Evolutionary conservation across 2,113 vertebrate genomes (phyloP).

Genomic region (Tinamus guttatus): DNA sequence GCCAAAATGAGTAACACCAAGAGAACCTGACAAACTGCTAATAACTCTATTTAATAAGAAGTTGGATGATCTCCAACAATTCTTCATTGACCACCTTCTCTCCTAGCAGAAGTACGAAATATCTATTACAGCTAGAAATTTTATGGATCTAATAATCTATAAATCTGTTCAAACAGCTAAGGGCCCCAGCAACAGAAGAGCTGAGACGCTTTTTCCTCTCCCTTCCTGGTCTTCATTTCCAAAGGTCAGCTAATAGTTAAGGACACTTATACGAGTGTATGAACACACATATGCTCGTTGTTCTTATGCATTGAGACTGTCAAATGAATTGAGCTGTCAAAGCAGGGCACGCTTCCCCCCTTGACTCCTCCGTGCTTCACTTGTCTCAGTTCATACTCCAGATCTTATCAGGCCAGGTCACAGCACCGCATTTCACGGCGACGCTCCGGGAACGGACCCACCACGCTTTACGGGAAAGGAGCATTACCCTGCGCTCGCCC

Average conservation of each 20-base stretch:
- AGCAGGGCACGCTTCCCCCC: rapidly evolving
- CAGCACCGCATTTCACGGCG: not conserved
- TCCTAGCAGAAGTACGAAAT: not conserved
- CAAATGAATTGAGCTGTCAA: not conserved
- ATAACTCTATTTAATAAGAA: constrained; percentile 46
- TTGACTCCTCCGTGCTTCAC: rapidly evolving
- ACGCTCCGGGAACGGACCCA: not conserved
- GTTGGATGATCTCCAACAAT: not conserved
- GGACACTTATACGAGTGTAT: not conserved
- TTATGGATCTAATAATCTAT: constrained; percentile 1
- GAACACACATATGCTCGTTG: no score
- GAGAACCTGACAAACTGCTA: constrained; percentile 20
- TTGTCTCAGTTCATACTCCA: rapidly evolving
- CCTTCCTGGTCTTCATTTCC: not conserved
- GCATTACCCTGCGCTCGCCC: rapidly evolving
- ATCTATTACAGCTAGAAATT: not conserved
- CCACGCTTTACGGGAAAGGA: rapidly evolving
- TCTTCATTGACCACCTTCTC: not conserved
- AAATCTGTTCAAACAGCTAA: not conserved
- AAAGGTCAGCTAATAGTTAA: rapidly evolving
- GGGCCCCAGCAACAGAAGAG: not conserved
- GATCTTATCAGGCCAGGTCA: no score
- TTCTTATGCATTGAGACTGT: not conserved
- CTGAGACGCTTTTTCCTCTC: not conserved
- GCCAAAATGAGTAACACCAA: not conserved